A percentile compares a stretch with the other conserved stretches of the same genome.
Conservation (phyloP, 2,888 invertebrate genomes). For the Drosophila lacicola region DNA sequence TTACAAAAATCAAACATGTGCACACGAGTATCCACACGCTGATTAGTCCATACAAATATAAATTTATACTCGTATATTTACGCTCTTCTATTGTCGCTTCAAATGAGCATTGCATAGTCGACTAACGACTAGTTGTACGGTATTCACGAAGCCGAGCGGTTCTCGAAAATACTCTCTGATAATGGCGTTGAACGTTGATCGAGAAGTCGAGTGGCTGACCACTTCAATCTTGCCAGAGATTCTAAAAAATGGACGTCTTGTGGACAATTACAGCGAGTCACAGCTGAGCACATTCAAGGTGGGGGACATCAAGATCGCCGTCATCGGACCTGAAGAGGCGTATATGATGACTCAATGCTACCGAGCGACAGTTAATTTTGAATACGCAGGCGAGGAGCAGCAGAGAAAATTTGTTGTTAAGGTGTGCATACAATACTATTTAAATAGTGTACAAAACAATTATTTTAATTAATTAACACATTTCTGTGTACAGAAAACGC, state of each 20-base stretch:
- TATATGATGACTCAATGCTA: slow-evolving; percentile 83
- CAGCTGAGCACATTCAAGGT: slow-evolving; percentile 51
- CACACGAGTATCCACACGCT: not conserved
- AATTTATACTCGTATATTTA: not conserved
- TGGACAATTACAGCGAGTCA: slow-evolving; percentile 34
- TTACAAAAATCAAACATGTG: slow-evolving; percentile 10
- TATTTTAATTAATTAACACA: not conserved
- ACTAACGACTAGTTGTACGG: slow-evolving; percentile 22
- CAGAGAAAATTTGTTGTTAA: slow-evolving; percentile 69
- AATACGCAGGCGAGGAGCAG: slow-evolving; percentile 46
- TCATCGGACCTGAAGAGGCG: slow-evolving; percentile 73
- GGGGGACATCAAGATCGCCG: slow-evolving; percentile 52
- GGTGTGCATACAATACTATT: slow-evolving; percentile 55
- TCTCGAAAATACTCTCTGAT: not conserved
- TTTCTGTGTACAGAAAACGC: slow-evolving; percentile 78
- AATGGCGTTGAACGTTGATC: slow-evolving; percentile 44
- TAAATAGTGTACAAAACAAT: not conserved
- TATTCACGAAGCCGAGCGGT: slow-evolving; percentile 18
- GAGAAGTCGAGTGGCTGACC: slow-evolving; percentile 69
- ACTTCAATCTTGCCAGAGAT: slow-evolving; percentile 58
- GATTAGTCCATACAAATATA: not conserved
- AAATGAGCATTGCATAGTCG: not conserved
- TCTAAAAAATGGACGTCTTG: slow-evolving; percentile 56
- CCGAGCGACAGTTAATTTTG: slow-evolving; percentile 64
- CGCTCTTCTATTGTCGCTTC: slow-evolving; percentile 4